Percentiles rank a stretch among this genome's conserved stretches.
Conservation (phyloP, 2,113 vertebrate genomes). For the Nanorana parkeri region DNA sequence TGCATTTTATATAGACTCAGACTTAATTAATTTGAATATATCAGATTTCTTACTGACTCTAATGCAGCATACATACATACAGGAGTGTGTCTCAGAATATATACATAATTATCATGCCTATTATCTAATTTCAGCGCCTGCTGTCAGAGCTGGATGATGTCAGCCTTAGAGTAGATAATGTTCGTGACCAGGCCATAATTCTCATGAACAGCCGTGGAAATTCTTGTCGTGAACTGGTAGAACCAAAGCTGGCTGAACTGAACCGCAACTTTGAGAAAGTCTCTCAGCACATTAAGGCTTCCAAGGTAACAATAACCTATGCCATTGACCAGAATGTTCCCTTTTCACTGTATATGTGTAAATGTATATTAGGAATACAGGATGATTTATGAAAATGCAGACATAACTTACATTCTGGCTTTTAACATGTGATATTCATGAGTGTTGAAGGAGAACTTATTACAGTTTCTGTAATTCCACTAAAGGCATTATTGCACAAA, state of each 20-base stretch:
- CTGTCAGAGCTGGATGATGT: conserved; percentile 86
- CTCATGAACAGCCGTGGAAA: conserved; percentile 88
- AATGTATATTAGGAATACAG: background rate
- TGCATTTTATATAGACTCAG: too few relatives aligned
- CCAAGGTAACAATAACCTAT: conserved; percentile 73
- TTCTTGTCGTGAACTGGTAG: conserved; percentile 85
- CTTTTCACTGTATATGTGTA: background rate
- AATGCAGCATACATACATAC: background rate
- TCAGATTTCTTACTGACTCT: too few relatives aligned
- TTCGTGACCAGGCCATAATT: conserved; percentile 86
- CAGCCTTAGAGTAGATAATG: conserved; percentile 83
- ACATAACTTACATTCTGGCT: too few relatives aligned
- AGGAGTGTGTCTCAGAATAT: background rate
- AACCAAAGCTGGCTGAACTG: conserved; percentile 90
- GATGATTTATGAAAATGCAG: background rate
- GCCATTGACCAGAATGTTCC: background rate
- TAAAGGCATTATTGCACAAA: too few relatives aligned
- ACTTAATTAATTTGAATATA: too few relatives aligned
- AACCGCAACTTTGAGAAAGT: conserved; percentile 95
- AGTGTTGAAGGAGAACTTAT: too few relatives aligned
- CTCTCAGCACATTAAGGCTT: conserved; percentile 89
- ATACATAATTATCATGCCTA: background rate
- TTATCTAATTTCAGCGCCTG: conserved; percentile 76
- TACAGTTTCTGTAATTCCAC: too few relatives aligned
- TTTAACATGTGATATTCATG: too few relatives aligned